A percentile compares a stretch with the other conserved stretches of the same genome.
Conservation (phyloP, 2,888 invertebrate genomes). For the Zeuzera pyrina region DNA sequence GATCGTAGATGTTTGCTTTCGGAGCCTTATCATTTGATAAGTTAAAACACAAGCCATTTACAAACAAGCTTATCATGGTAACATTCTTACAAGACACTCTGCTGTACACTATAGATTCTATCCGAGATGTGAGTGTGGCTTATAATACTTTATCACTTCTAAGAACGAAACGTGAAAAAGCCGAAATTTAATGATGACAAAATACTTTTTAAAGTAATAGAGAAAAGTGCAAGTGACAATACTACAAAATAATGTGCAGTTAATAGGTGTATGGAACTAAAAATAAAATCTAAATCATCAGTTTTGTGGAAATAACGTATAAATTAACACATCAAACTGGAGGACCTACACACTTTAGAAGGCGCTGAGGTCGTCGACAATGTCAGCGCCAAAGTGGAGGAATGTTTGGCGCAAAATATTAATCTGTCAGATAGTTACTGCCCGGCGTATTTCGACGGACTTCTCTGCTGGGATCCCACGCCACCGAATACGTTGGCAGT, state of each 20-base stretch:
- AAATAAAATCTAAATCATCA: too few species aligned
- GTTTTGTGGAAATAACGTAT: background rate
- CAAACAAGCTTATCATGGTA: conserved; percentile 69
- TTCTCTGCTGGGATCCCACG: conserved; percentile 90
- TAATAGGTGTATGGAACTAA: background rate
- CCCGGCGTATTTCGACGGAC: conserved; percentile 80
- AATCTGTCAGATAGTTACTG: conserved; percentile 60
- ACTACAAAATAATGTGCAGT: background rate
- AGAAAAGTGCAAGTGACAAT: background rate
- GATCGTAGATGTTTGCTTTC: conserved; percentile 63
- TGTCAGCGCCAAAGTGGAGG: conserved; percentile 42
- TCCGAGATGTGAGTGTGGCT: too few species aligned
- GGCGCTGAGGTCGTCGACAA: conserved; percentile 48
- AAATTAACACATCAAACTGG: conserved; percentile 46
- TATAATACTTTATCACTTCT: too few species aligned
- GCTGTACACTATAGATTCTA: conserved; percentile 48
- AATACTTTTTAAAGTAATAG: background rate
- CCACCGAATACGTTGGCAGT: conserved; percentile 77
- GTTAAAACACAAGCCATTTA: conserved; percentile 64
- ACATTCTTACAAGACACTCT: conserved; percentile 47
- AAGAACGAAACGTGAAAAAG: background rate
- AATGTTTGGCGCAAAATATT: conserved; percentile 43
- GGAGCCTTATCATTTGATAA: conserved; percentile 67
- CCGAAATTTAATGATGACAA: background rate
- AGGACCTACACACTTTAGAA: conserved; percentile 59